These are phyloP conservation scores for Pampusana beccarii DNA, from an alignment of 2,113 vertebrate species.

Conservation along the genomic window DNA sequence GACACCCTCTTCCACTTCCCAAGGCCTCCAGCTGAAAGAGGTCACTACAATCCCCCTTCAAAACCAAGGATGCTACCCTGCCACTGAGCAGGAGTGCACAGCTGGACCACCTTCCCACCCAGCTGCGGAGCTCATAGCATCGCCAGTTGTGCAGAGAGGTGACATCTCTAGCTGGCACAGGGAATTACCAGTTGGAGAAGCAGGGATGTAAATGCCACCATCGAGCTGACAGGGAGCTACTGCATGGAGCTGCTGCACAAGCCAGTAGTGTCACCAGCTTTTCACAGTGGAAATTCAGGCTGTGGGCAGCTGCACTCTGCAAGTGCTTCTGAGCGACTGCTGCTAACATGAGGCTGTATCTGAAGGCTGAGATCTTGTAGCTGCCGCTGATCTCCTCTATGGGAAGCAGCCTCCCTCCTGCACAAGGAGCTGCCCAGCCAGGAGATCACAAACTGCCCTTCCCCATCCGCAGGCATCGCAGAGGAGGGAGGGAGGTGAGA, in stretches of 20 bases:
- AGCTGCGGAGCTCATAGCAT: neutral
- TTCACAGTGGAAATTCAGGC: neutral
- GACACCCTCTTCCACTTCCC: neutral
- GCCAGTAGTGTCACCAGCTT: neutral
- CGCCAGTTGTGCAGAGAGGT: neutral
- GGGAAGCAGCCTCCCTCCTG: neutral
- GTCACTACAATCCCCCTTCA: neutral
- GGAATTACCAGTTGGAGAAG: neutral
- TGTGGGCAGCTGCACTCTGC: neutral
- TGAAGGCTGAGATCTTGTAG: neutral
- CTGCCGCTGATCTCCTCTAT: neutral
- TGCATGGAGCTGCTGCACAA: neutral
- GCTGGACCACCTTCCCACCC: neutral
- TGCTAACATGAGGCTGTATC: neutral
- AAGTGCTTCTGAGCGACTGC: neutral
- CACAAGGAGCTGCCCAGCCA: neutral
- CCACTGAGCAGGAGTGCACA: neutral
- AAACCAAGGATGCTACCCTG: neutral
- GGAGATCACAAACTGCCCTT: neutral
- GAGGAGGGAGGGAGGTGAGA: neutral
- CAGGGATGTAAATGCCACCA: no score
- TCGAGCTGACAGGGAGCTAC: neutral
- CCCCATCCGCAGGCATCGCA: neutral
- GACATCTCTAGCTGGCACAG: accelerated
- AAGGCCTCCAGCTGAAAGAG: neutral